Evolutionary conservation across 2,113 vertebrate genomes (phyloP).

Genomic region (Rhipidura dahli): DNA sequence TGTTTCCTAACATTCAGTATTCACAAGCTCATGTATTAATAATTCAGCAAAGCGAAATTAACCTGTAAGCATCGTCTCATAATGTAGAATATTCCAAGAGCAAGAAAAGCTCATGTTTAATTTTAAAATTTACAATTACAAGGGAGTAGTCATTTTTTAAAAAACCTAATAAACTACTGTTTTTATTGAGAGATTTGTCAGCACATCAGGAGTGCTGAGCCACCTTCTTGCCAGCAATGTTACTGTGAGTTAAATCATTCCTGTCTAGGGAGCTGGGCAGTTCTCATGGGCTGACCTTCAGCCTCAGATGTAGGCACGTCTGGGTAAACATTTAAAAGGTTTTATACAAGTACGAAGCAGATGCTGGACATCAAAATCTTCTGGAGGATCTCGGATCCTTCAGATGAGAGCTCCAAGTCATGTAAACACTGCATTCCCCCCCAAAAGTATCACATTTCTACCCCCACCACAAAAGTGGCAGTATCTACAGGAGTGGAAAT

Average conservation of each 20-base stretch:
- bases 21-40: not conserved
- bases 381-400: not conserved
- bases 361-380: not conserved
- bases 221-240: not conserved
- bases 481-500: not conserved
- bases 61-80: not conserved
- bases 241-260: not conserved
- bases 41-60: not conserved
- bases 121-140: not conserved
- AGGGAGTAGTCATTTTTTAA: not conserved
- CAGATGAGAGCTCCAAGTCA: not conserved
- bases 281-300: not conserved
- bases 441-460: not conserved
- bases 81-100: not conserved
- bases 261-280: not conserved
- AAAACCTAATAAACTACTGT: not conserved
- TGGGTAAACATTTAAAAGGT: not conserved
- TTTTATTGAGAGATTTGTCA: not conserved
- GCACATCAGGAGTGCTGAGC: not conserved
- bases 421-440: accelerated
- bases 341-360: not conserved
- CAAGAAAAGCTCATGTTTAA: not conserved
- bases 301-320: not conserved
- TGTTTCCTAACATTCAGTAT: not conserved
- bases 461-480: not conserved